Evolutionary conservation across 2,113 vertebrate genomes (phyloP), one percentile per base, ranked within the genome.

Genomic region (Ophthalmolycus amberensis): DNA sequence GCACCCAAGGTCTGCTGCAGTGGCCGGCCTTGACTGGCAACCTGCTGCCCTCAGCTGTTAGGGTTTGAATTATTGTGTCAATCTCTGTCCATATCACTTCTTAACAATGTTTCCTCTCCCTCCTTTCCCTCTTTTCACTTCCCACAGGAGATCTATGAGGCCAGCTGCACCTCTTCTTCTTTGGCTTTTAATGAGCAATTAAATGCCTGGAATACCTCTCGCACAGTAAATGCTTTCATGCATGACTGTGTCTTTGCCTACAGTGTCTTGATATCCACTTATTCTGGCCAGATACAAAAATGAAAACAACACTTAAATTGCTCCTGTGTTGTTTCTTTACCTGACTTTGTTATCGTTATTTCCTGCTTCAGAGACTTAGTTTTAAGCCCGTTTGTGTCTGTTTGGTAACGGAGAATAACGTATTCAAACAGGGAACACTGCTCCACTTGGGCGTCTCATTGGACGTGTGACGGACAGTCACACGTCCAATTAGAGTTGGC

Each of bases 11-110:
- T 65, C 76, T 78, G 69, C 64, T 62, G 59, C 3, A 3, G 62
- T 44, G 46, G 44, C 27, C 56, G 69, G 77, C 73, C 69, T 75
- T 62, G 72, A 80, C 79, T 58, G 44, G 27, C 63, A 69, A n/a
- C 72, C n/a, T 22, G 79, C 66, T 80, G 6, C 58, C 65, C 69
- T 86, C 74, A 63, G 77, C 79, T 81, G 72, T 25, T 71, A 60
- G 25, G 20, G 16, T 82, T 37, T 54, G 34, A 52, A 69, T 71
- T 74, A 88, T 59, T 77, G 52, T 66, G 44, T 14, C 38, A 14
- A 25, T 29, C 11, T 52, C 34, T 25, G 62, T 72, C 34, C 42
- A 15, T 27, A 18, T 48, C 10, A 10, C 12, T 38, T 38, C 32
- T 54, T 46, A 46, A 84, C 54, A 59, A 10, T 48, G 11, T 42